Conservation (phyloP, 2,113 vertebrate genomes). For the Naja naja region DNA sequence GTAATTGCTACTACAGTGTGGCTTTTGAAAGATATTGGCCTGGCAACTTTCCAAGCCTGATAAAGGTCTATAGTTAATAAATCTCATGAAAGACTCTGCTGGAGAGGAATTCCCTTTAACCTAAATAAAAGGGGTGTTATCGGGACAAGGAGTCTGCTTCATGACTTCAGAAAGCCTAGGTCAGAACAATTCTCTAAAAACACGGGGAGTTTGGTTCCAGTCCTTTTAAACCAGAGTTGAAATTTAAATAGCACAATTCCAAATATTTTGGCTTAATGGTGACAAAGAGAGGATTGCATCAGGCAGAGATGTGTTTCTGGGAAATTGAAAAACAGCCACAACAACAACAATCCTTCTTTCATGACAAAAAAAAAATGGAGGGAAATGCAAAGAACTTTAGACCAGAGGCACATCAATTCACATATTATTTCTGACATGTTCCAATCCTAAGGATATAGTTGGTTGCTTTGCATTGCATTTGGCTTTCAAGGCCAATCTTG, state of each 20-base stretch:
- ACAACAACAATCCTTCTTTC: not conserved
- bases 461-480: conserved; percentile 26
- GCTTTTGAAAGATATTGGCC: too few species aligned
- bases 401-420: conserved; percentile 41
- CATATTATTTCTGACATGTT: conserved; percentile 41
- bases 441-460: conserved; percentile 30
- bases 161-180: too few species aligned
- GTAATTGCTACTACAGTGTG: too few species aligned
- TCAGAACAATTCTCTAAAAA: not conserved
- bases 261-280: not conserved
- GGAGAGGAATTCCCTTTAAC: too few species aligned
- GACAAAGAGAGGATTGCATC: not conserved
- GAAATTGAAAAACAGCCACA: not conserved
- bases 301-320: not conserved
- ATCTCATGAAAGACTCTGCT: too few species aligned
- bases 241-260: not conserved
- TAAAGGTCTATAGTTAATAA: too few species aligned
- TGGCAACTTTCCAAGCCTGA: too few species aligned
- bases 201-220: not conserved
- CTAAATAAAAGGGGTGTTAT: too few species aligned
- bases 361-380: not conserved
- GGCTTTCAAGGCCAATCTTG: conserved; percentile 41
- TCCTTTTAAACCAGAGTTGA: not conserved
- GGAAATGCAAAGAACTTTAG: not conserved
- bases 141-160: too few species aligned